Evolutionary conservation across 2,797 vertebrate genomes (phyloP), one percentile per base, ranked within the genome.

Genomic region (Peromyscus aztecus): DNA sequence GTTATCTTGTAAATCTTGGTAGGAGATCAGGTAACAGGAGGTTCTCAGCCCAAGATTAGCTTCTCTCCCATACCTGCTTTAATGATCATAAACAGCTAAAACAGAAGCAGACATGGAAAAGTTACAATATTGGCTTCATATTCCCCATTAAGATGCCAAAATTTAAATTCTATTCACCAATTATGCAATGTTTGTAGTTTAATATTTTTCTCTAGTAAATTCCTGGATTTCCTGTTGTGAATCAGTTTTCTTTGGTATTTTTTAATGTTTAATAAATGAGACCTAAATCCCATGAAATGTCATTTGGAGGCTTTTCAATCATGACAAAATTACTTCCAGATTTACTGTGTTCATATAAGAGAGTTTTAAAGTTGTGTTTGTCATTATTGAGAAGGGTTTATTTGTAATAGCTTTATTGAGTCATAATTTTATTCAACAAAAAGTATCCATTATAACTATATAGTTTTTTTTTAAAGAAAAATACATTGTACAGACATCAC

Each of bases 311-410:
- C 63, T 90, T 92, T 94, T 94, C n/a, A 91, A 73, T 92, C 34
- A 96, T 21, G 31, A 88, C 37, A 96, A 95, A 94, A 90, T 85
- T 75, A 34, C 94, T 95, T 96, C 37, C 76, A 90, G 94, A 97
- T 83, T 86, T 90, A 91, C 49, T 83, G 43, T 78, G 14, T 37
- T 94, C 24, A 67, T 43, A 91, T 73, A 77, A 34, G 8, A 57
- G 43, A 90, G 29, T 71, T 94, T 85, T 82, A 78, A 91, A 94
- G 29, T 87, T 86, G n/a, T 84, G 27, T 27, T 92, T 95, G 10
- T 67, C 24, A 89, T 88, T 96, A 92, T 84, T 63, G 49, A 86
- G 37, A 84, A 29, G 12, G 59, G 81, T 91, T 92, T 69, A 91
- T 90, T 77, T 89, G 13, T 63, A 82, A 89, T 52, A 94, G 67